phyloP scores from a whole-genome alignment of 2,888 invertebrate genomes.

The Lutraria lutraria region DNA sequence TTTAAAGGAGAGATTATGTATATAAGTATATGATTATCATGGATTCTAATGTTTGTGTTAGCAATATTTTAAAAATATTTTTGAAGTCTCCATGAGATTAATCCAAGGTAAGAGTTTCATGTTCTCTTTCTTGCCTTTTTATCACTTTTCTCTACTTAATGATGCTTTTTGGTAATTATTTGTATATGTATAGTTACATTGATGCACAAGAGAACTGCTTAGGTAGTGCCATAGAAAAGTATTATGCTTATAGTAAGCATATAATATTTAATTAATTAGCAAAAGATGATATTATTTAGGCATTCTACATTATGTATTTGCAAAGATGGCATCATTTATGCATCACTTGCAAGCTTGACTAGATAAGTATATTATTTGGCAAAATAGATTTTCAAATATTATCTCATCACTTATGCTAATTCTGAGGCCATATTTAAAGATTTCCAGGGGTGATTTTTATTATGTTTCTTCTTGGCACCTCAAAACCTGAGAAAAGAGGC shows the following conservation, averaged over 20 bases:
- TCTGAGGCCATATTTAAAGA: no score
- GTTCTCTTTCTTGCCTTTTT: not conserved
- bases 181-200: not conserved
- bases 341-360: no score
- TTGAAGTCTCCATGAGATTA: not conserved
- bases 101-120: not conserved
- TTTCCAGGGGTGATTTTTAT: no score
- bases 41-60: not conserved
- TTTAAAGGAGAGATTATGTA: no score
- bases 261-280: not conserved
- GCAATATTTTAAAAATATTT: conserved; percentile 16
- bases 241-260: not conserved
- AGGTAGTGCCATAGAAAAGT: not conserved
- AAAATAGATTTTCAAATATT: no score
- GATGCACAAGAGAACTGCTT: not conserved
- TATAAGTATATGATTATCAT: no score
- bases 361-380: no score
- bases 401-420: no score
- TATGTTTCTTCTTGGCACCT: no score
- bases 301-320: no score
- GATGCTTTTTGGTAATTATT: conserved; percentile 6
- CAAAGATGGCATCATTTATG: no score
- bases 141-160: not conserved
- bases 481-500: no score
- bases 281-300: not conserved